Base-by-base conservation (phyloP, 2,888 invertebrate species). In the Loripinus fragilis region DNA sequence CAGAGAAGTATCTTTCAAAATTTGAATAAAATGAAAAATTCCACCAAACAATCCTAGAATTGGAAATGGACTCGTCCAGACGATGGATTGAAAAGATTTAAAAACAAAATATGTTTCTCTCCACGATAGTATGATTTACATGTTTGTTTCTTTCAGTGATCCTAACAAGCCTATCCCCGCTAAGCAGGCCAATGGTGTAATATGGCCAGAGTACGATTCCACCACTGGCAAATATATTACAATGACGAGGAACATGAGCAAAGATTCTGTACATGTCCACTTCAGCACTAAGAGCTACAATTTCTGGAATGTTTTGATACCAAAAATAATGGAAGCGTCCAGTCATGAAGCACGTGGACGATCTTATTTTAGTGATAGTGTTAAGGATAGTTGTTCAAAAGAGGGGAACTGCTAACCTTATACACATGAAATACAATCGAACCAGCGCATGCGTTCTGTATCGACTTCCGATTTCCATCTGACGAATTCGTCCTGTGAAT, bases 291-390 rank as follows among this genome's bases (percentile, higher is more conserved):
- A 28, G 55, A 55, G 55, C 28, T 25, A 23, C 55, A 55, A 55
- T 28, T 55, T 55, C 55, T 55, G 55, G 55, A 55, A 55, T 23
- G 55, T 55, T 25, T 15, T 55, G 55, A 17, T 55, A 5, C 55
- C 55, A 2, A 25, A 15, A 8, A 23, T 55, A 8, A 28, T 55
- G 5, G 28, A 55, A 28, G 55, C 55, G 2, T 2, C 3, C 7
- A 55, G 25, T 7, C 55, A 25, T 12, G 28, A 5, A 25, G 25
- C 2, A 17, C 5, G 3, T 5, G 25, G 28, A 17, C 23, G 25
- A 5, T 23, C 55, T 12, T 55, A 25, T 15, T n/a, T 10, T 28
- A 15, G 12, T 48, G 3, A 8, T 10, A 48, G 20, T 48, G 48
- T 3, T 10, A 8, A 48, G 20, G 48, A 48, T 5, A n/a, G 3